A percentile compares a stretch with the other conserved stretches of the same genome.
These are phyloP conservation scores for Malurus leucopterus DNA, from an alignment of 2,797 vertebrate genomes.

Conservation along the genomic window DNA sequence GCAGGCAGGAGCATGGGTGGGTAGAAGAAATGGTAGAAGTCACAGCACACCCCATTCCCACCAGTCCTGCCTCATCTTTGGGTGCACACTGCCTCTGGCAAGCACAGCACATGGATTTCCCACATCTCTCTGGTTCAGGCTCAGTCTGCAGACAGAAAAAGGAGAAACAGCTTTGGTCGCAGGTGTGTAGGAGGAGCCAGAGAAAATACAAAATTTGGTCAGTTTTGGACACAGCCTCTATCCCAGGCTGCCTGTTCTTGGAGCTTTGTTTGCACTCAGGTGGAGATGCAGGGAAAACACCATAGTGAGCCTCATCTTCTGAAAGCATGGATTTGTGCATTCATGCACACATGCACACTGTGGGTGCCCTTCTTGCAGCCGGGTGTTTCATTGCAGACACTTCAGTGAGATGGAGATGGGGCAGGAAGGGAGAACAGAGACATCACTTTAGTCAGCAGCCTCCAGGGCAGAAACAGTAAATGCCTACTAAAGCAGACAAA, in stretches of 20 bases:
- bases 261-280: neutral
- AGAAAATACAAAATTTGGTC: neutral
- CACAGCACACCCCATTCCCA: neutral
- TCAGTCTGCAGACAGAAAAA: neutral
- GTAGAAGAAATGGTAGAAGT: neutral
- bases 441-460: neutral
- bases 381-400: neutral
- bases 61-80: neutral
- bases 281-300: neutral
- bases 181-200: neutral
- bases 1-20: accelerated
- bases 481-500: neutral
- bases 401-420: neutral
- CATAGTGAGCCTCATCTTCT: neutral
- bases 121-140: neutral
- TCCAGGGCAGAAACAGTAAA: neutral
- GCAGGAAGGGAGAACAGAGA: neutral
- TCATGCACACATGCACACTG: accelerated
- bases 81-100: neutral
- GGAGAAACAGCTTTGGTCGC: neutral
- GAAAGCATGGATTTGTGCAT: neutral
- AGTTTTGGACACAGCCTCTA: neutral
- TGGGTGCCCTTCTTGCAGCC: neutral
- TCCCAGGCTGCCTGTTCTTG: neutral
- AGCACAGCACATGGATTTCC: neutral